A percentile compares a stretch with the other conserved stretches of the same genome.
These are phyloP conservation scores for Centropus unirufus DNA, from an alignment of 2,113 vertebrate genomes.

Conservation along the genomic window DNA sequence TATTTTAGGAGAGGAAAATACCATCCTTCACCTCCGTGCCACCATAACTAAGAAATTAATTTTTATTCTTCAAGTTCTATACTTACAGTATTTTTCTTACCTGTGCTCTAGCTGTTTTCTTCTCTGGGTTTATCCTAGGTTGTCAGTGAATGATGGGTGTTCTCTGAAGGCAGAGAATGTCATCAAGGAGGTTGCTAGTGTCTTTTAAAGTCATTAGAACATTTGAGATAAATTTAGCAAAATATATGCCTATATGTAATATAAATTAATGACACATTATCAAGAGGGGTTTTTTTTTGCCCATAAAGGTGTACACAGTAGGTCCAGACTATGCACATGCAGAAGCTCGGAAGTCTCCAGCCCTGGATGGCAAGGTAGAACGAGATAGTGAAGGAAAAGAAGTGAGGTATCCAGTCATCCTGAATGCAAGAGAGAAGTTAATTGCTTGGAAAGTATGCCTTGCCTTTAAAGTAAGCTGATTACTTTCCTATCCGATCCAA, in stretches of 20 bases:
- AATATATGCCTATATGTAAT: neutral
- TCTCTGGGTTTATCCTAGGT: neutral
- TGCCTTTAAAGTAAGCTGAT: constrained; percentile 86
- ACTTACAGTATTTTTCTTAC: neutral
- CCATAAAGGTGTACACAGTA: constrained; percentile 87
- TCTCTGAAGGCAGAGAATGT: neutral
- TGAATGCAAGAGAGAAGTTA: constrained; percentile 90
- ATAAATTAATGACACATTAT: neutral
- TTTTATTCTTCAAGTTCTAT: neutral
- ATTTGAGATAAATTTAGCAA: neutral
- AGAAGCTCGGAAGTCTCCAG: constrained; percentile 90
- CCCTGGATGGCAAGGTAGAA: constrained; percentile 90
- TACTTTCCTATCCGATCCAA: constrained; percentile 8
- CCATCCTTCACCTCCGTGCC: neutral
- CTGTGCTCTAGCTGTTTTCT: neutral
- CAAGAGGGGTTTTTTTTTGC: neutral
- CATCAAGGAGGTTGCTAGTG: neutral
- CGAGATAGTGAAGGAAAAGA: constrained; percentile 91
- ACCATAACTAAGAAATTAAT: neutral
- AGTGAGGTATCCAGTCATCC: constrained; percentile 90
- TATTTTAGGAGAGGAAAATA: neutral
- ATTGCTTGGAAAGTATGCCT: constrained; percentile 94
- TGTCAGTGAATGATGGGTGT: neutral
- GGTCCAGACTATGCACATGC: constrained; percentile 92
- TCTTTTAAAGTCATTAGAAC: neutral